A percentile compares a stretch with the other conserved stretches of the same genome.
Conservation (phyloP, 2,113 vertebrate genomes). For the Himantopus leucocephalus region DNA sequence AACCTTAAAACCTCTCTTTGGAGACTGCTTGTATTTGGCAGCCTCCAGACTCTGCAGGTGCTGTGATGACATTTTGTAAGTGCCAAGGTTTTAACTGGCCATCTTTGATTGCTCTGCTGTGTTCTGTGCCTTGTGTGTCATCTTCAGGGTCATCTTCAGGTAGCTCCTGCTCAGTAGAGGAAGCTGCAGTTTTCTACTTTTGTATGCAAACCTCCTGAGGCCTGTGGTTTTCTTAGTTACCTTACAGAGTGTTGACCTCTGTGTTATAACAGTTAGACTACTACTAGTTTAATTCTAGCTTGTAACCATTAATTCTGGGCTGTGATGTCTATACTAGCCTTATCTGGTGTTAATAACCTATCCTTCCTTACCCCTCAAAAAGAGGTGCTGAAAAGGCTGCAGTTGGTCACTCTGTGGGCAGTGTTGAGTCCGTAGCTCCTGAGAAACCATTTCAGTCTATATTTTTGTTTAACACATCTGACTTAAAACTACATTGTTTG, state of each 20-base stretch:
- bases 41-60: background rate
- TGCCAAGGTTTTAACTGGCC: background rate
- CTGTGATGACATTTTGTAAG: background rate
- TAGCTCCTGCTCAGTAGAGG: background rate
- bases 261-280: background rate
- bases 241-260: background rate
- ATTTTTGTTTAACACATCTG: background rate
- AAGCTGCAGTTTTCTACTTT: background rate
- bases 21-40: background rate
- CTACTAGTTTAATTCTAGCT: background rate
- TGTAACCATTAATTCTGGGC: background rate
- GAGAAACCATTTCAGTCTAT: background rate
- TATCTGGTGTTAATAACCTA: background rate
- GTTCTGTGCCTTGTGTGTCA: background rate
- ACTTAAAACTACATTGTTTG: background rate
- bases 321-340: background rate
- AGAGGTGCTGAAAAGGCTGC: background rate
- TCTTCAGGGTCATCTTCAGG: accelerated
- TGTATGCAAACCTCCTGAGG: background rate
- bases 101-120: background rate
- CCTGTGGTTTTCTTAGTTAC: background rate
- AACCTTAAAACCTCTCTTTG: background rate
- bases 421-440: background rate
- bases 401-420: background rate
- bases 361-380: background rate